These are phyloP conservation scores for Diachasma alloeum DNA, from an alignment of 1,140 invertebrate species.

Conservation along the genomic window DNA sequence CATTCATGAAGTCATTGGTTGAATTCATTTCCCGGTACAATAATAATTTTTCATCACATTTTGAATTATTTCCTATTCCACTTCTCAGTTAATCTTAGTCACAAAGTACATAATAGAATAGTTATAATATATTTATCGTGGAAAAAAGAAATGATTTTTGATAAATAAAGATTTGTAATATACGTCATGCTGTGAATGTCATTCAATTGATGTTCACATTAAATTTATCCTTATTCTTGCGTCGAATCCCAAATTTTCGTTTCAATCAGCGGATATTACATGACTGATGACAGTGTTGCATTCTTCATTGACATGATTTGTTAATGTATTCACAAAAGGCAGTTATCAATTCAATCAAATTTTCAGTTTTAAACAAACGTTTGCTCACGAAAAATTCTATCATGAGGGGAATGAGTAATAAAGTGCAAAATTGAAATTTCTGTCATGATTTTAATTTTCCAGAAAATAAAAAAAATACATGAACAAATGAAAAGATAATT, in stretches of 20 bases:
- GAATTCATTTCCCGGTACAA: neutral
- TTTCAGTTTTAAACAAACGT: too few relatives aligned
- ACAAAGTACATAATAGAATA: neutral
- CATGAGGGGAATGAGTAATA: too few relatives aligned
- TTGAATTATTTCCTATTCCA: neutral
- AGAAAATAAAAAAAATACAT: too few relatives aligned
- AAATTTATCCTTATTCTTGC: neutral
- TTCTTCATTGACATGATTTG: too few relatives aligned
- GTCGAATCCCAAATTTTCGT: neutral
- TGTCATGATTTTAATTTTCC: too few relatives aligned
- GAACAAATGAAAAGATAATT: too few relatives aligned
- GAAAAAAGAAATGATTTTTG: neutral
- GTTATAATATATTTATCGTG: neutral
- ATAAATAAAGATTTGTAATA: conserved; percentile 2
- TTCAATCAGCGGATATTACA: too few relatives aligned
- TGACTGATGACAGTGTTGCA: too few relatives aligned
- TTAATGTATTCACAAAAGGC: too few relatives aligned
- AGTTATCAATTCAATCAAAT: too few relatives aligned
- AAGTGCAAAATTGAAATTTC: too few relatives aligned
- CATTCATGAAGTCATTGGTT: neutral
- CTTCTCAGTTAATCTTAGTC: neutral
- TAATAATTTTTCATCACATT: neutral
- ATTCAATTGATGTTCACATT: neutral
- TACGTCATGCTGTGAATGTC: neutral
- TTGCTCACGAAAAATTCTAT: too few relatives aligned